Conservation (phyloP, 1,140 invertebrate genomes). For the Aphaenogaster rudis region DNA sequence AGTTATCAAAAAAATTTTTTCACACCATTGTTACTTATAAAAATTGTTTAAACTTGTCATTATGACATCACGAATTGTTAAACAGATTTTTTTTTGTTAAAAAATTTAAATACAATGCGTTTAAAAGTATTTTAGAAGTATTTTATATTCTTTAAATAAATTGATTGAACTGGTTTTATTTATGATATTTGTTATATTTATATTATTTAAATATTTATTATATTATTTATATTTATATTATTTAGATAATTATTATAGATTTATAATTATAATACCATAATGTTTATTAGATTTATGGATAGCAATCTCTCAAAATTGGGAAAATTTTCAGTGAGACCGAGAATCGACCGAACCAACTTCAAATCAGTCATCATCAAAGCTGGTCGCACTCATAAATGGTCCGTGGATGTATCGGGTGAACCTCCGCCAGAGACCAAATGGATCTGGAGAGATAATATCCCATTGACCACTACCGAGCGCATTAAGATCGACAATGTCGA, state of each 20-base stretch:
- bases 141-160: constrained; percentile 19
- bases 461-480: constrained; percentile 93
- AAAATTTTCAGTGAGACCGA: constrained; percentile 92
- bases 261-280: constrained; percentile 1
- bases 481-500: constrained; percentile 96
- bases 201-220: too few relatives aligned
- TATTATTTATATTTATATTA: not conserved
- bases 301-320: not conserved
- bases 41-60: not conserved
- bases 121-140: not conserved
- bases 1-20: not conserved
- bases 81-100: not conserved
- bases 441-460: constrained; percentile 94
- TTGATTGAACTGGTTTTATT: not conserved
- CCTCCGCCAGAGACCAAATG: constrained; percentile 95
- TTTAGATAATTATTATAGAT: not conserved
- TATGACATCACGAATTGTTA: not conserved
- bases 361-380: constrained; percentile 95
- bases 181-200: not conserved
- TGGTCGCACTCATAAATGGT: constrained; percentile 96
- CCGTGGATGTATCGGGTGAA: constrained; percentile 96
- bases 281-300: not conserved
- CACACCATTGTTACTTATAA: not conserved
- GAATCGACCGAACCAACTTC: constrained; percentile 96
- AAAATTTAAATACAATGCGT: not conserved